Evolutionary conservation across 2,888 invertebrate species (phyloP).

Genomic region (Nemapogon koenigi): DNA sequence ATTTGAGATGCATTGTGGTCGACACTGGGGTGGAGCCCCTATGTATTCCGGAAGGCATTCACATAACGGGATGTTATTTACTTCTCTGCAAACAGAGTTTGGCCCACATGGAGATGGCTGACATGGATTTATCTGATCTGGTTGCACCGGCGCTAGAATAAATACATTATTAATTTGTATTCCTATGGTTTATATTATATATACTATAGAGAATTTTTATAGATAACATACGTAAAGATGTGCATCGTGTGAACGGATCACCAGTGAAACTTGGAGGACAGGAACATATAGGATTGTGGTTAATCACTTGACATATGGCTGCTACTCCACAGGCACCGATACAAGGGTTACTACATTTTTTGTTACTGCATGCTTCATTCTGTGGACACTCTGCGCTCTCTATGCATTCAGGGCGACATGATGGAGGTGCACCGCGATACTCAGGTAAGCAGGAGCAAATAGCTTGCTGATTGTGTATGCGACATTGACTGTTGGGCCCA

Average conservation of each 20-base stretch:
- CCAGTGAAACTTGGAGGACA: constrained; percentile 71
- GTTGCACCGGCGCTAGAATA: constrained; percentile 1
- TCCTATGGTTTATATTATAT: neutral
- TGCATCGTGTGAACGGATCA: constrained; percentile 71
- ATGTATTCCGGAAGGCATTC: constrained; percentile 72
- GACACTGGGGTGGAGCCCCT: constrained; percentile 75
- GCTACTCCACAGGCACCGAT: constrained; percentile 79
- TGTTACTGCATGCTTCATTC: constrained; percentile 73
- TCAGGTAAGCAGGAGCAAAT: constrained; percentile 71
- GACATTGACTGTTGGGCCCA: constrained; percentile 69
- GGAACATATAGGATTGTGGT: constrained; percentile 76
- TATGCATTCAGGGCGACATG: constrained; percentile 76
- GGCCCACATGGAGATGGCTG: constrained; percentile 81
- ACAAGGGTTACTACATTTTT: constrained; percentile 77
- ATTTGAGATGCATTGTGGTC: constrained; percentile 76
- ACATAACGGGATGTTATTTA: constrained; percentile 70
- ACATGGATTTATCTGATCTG: constrained; percentile 62
- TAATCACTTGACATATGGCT: constrained; percentile 77
- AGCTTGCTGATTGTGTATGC: constrained; percentile 67
- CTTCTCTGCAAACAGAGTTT: constrained; percentile 68
- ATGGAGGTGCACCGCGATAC: constrained; percentile 71
- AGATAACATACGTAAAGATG: constrained; percentile 46
- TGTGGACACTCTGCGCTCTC: constrained; percentile 74
- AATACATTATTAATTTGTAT: too few species aligned
- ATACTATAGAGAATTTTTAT: neutral